phyloP scores from a whole-genome alignment of 2,888 invertebrate genomes.

The Coronaproctus castanopsis region DNA sequence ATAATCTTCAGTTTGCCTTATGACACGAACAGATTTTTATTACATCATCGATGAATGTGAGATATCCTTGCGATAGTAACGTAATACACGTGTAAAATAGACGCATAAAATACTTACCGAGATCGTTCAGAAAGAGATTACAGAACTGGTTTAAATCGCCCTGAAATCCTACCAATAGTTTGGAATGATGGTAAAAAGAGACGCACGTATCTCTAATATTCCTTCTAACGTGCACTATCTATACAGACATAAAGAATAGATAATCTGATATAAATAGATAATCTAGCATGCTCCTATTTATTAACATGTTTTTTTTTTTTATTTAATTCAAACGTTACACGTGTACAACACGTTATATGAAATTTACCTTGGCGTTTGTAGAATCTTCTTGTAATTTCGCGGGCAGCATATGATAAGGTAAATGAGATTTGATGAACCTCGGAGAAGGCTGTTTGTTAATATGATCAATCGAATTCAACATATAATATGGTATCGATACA shows the following conservation, averaged over 20 bases:
- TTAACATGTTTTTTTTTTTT: not conserved
- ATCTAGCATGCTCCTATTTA: not conserved
- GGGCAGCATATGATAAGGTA: not conserved
- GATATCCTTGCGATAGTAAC: too few relatives aligned
- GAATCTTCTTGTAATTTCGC: constrained; percentile 1
- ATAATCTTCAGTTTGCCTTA: too few relatives aligned
- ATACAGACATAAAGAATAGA: not conserved
- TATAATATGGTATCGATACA: not conserved
- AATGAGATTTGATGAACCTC: constrained; percentile 5
- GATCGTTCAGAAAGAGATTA: not conserved
- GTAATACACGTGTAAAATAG: too few relatives aligned
- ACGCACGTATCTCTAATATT: constrained; percentile 2
- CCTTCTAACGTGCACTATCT: not conserved
- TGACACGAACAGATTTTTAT: too few relatives aligned
- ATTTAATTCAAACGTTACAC: not conserved
- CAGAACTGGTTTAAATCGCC: constrained; percentile 1
- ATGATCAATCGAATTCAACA: not conserved
- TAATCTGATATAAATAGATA: not conserved
- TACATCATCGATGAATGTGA: too few relatives aligned
- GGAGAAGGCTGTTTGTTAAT: not conserved
- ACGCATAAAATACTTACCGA: too few relatives aligned
- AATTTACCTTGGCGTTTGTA: constrained; percentile 2
- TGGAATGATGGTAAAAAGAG: constrained; percentile 1
- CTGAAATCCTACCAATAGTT: not conserved
- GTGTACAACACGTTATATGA: too few relatives aligned